Base-by-base conservation (phyloP, 1,140 invertebrate genomes). In the Reticulitermes speratus region DNA sequence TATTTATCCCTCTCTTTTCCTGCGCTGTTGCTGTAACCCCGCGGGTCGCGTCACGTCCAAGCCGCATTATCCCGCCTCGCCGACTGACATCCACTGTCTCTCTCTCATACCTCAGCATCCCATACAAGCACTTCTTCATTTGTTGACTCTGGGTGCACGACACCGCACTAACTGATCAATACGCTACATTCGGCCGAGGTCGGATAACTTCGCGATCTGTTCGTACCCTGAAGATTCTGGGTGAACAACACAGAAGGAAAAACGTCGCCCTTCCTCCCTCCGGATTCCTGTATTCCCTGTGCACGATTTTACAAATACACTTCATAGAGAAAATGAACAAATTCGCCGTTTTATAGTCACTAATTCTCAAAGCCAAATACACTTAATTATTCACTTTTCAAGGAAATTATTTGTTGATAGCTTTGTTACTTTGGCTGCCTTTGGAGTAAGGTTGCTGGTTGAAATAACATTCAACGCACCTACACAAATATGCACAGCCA, bases 121-220 rank as follows among this genome's bases (percentile, higher is more conserved):
- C 38, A 83, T 83, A 48, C 23, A 83, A 83, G 82, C n/a, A 83
- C 82, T 83, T 83, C 83, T 44, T 84, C 83, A 84, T 84, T 84
- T 84, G 83, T 84, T 84, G 83, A 84, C 83, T 84, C 83, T 84
- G 48, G 44, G 83, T 84, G 38, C 83, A 32, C 44, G 83, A 84
- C 83, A 84, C 83, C 32, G 44, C 83, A 44, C 83, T 84, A 45
- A 84, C 83, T 84, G 44, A 84, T 84, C 83, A 84, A 84, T 84
- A 84, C 83, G 83, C 8, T 44, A 84, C 83, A 44, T 84, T 84
- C 83, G 83, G 83, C 83, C 44, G 21, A 44, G 83, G 83, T 84
- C 83, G 83, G 83, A 44, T 30, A 45, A 44, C 83, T 84, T 84
- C 83, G 83, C 21, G 8, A 25, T 11, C 25, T 75, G 65, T 75